Conservation (phyloP, 1,140 invertebrate genomes). For the Nebria ingens region DNA sequence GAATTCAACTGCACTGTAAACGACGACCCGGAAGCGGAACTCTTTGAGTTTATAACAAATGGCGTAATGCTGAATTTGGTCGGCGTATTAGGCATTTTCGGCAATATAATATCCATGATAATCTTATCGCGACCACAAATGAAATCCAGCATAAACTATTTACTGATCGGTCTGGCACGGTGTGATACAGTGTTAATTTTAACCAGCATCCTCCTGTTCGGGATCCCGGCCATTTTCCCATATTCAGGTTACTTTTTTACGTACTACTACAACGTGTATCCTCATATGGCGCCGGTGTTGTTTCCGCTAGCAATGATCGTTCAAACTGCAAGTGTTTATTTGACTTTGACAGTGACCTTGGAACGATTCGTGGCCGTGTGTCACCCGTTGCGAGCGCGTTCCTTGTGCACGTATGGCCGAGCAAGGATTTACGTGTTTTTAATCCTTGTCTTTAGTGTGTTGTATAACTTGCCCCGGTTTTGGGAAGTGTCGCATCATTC, state of each 20-base stretch:
- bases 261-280: constrained; percentile 72
- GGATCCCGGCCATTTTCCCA: constrained; percentile 69
- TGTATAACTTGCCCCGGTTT: constrained; percentile 80
- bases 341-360: constrained; percentile 89
- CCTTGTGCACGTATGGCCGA: constrained; percentile 82
- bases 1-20: constrained; percentile 32
- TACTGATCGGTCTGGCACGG: constrained; percentile 79
- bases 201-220: constrained; percentile 78
- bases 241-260: constrained; percentile 64
- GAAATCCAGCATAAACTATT: constrained; percentile 88
- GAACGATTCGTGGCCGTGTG: constrained; percentile 95
- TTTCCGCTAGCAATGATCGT: constrained; percentile 82
- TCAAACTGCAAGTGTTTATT: constrained; percentile 88
- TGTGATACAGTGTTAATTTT: constrained; percentile 85
- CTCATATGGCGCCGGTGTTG: constrained; percentile 67
- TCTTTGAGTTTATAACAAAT: constrained; percentile 72
- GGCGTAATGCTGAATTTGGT: constrained; percentile 75
- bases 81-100: constrained; percentile 74
- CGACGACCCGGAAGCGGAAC: constrained; percentile 37
- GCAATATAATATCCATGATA: constrained; percentile 82
- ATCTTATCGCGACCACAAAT: constrained; percentile 86
- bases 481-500: constrained; percentile 49
- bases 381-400: constrained; percentile 77
- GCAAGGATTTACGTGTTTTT: constrained; percentile 73
- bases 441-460: constrained; percentile 69